Evolutionary conservation across 2,888 invertebrate genomes (phyloP), one percentile per base, ranked within the genome.

Genomic region (Ennomos erosarius): DNA sequence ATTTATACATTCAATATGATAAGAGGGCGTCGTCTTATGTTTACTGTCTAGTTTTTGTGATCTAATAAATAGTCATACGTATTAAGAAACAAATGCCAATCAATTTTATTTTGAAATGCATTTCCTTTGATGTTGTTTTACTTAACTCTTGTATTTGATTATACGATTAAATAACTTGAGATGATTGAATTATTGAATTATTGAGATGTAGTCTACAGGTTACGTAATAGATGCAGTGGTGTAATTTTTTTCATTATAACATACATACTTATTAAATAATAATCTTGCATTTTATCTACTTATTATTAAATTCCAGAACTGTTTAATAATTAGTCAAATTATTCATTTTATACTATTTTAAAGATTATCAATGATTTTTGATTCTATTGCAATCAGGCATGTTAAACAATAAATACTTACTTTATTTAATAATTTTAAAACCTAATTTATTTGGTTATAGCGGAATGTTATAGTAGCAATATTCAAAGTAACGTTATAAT

Each of bases 391-490:
- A 55, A 46, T 48, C 59, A 0, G 10, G 11, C n/a, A 47, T 47
- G 34, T 33, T 52, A 34, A 53, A 54, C 55, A 37, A n/a, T n/a
- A n/a, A n/a, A n/a, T n/a, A n/a, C n/a, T n/a, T n/a, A n/a, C n/a
- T n/a, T 45, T 49, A 16, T 34, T 5, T 37, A 48, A n/a, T 13
- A 50, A 10, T n/a, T 34, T 37, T 43, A 35, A 53, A 59, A 60
- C 50, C 65, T 66, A 73, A 44, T 45, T 34, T 66, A 71, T 73
- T 76, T 73, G 70, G 69, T 72, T 65, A 66, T 59, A 71, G 73
- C 76, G 85, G 85, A 85, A 86, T 85, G 85, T 85, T 71, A 74
- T 67, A 84, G 79, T 81, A 82, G 44, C 13, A 13, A 10, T 33
- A 34, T 45, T 46, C 6, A 5, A 13, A 36, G 36, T 44, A 50